These are phyloP conservation scores for Patella depressa DNA, from an alignment of 2,888 invertebrate species.

Conservation along the genomic window DNA sequence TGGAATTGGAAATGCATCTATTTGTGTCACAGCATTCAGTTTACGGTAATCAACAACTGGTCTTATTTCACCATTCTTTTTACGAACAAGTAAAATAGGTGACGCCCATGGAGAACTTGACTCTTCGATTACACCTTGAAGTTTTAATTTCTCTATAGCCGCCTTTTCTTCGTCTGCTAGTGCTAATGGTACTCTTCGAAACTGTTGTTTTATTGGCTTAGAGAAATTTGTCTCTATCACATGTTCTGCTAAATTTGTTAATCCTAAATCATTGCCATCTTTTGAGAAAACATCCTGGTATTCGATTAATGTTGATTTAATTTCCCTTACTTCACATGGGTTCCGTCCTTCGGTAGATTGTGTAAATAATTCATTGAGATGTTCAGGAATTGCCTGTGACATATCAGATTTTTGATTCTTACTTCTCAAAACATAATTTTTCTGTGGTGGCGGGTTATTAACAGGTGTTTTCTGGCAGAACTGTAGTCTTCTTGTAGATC, in stretches of 20 bases:
- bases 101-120: neutral
- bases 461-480: neutral
- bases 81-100: neutral
- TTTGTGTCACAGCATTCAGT: neutral
- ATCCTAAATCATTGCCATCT: neutral
- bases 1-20: neutral
- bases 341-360: too few relatives aligned
- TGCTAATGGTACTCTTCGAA: neutral
- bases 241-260: neutral
- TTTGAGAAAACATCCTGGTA: neutral
- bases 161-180: neutral
- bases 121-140: neutral
- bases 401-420: too few relatives aligned
- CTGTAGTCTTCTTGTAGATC: neutral
- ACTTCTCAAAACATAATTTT: too few relatives aligned
- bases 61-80: neutral
- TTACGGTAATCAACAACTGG: neutral
- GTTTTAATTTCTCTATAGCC: neutral
- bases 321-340: too few relatives aligned
- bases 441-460: neutral
- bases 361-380: too few relatives aligned
- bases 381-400: too few relatives aligned
- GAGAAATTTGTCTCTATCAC: neutral
- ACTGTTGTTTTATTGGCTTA: neutral
- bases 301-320: neutral